Percentiles rank a stretch among this genome's conserved stretches.
Evolutionary conservation across 2,797 vertebrate species (phyloP).

Genomic region (Sciurus carolinensis): DNA sequence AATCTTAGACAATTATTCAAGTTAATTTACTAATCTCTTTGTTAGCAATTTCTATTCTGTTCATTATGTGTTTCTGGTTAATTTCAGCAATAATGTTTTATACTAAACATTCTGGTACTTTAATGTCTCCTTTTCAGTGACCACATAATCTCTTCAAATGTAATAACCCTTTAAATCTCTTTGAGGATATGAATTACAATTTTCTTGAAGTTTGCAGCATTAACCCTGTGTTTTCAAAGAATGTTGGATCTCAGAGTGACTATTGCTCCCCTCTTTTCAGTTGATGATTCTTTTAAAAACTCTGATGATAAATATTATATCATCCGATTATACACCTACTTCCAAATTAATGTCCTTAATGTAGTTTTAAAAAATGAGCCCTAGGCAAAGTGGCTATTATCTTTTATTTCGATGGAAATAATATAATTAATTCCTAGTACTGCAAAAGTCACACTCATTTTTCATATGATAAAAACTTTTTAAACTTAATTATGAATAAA

Average conservation of each 20-base stretch:
- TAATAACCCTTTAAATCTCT: not conserved
- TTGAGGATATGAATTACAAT: conserved; percentile 48
- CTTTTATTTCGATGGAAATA: conserved; percentile 59
- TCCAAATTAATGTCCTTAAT: conserved; percentile 46
- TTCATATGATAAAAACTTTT: conserved; percentile 49
- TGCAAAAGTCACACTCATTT: conserved; percentile 58
- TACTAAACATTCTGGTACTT: not conserved
- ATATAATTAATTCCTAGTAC: conserved; percentile 24
- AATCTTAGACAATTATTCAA: conserved; percentile 31
- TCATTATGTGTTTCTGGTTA: conserved; percentile 36
- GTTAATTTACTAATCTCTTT: conserved; percentile 51
- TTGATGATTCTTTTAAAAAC: conserved; percentile 14
- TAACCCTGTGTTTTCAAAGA: not conserved
- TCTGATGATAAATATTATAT: conserved; percentile 55
- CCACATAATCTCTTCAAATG: not conserved
- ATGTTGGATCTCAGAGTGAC: not conserved
- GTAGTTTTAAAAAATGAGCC: not conserved
- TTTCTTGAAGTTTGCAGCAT: not conserved
- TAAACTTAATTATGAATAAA: conserved; percentile 65
- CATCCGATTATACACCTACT: conserved; percentile 24
- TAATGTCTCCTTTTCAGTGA: not conserved
- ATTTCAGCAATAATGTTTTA: conserved; percentile 20
- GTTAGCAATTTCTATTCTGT: not conserved
- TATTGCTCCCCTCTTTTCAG: not conserved
- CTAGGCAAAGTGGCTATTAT: conserved; percentile 17